Percentiles rank a stretch among this genome's conserved stretches.
These are phyloP conservation scores for Tenthredo scrophulariae DNA, from an alignment of 2,888 invertebrate genomes.

Conservation along the genomic window DNA sequence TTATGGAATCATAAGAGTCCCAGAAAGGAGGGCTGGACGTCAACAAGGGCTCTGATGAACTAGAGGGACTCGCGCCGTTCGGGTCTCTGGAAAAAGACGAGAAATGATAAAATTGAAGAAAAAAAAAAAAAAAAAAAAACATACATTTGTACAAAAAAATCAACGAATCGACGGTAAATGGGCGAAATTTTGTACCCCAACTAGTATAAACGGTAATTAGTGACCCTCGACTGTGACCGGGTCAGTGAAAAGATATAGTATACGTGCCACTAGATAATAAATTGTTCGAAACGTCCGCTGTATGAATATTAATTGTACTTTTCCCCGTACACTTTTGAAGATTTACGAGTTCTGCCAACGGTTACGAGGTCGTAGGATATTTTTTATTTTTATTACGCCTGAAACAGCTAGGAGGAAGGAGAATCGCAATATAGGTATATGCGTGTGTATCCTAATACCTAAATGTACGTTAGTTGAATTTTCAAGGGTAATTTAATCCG, in stretches of 20 bases:
- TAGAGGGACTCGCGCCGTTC: slow-evolving; percentile 80
- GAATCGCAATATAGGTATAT: neutral
- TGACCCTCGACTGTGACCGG: slow-evolving; percentile 23
- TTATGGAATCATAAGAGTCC: slow-evolving; percentile 95
- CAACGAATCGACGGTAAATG: too few relatives aligned
- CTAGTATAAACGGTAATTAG: slow-evolving; percentile 12
- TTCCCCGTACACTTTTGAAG: slow-evolving; percentile 15
- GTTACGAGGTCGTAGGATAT: slow-evolving; percentile 14
- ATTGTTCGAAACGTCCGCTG: slow-evolving; percentile 44
- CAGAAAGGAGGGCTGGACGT: slow-evolving; percentile 86
- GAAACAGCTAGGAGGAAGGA: neutral
- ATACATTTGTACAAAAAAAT: neutral
- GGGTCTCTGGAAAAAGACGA: slow-evolving; percentile 82
- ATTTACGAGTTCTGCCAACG: slow-evolving; percentile 30
- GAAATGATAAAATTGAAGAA: neutral
- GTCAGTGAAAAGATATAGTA: neutral
- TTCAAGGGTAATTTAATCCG: neutral
- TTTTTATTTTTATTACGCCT: neutral
- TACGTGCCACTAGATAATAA: slow-evolving; percentile 27
- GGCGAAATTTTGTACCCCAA: neutral
- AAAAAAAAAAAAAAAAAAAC: neutral
- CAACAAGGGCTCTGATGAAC: slow-evolving; percentile 73
- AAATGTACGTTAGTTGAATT: neutral
- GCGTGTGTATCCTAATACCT: too few relatives aligned
- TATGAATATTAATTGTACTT: slow-evolving; percentile 46